Evolutionary conservation across 2,113 vertebrate genomes (phyloP).

Genomic region (Semnornis frantzii): DNA sequence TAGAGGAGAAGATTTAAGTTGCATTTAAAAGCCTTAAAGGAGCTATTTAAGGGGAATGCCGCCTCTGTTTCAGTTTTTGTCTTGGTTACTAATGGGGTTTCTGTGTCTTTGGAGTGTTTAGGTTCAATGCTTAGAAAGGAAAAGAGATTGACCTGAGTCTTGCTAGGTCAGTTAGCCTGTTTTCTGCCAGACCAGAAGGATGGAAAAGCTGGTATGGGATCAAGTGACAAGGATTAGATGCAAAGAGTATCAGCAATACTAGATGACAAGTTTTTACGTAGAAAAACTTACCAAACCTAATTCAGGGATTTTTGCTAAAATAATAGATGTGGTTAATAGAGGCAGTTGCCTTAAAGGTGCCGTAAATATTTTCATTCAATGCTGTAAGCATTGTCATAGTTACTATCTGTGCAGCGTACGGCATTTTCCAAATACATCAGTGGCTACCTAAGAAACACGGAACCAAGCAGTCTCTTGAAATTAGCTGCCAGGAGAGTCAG

Average conservation of each 20-base stretch:
- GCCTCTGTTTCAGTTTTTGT: neutral
- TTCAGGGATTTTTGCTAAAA: rapidly evolving
- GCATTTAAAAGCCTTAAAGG: neutral
- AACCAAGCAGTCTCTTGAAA: neutral
- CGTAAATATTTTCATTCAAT: neutral
- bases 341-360: neutral
- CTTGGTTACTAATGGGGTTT: neutral
- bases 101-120: neutral
- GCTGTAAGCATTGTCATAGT: neutral
- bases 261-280: neutral
- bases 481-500: neutral
- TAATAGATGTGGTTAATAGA: neutral
- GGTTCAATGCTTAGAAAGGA: neutral
- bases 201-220: neutral
- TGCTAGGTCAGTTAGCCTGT: neutral
- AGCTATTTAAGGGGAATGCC: neutral
- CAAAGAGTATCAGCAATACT: neutral
- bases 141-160: neutral
- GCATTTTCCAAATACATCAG: neutral
- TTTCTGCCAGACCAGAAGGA: neutral
- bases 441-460: neutral
- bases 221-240: neutral
- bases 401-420: neutral
- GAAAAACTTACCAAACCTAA: neutral
- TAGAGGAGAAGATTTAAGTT: neutral